phyloP scores from a whole-genome alignment of 1,140 invertebrate genomes.

The Listronotus oregonensis region DNA sequence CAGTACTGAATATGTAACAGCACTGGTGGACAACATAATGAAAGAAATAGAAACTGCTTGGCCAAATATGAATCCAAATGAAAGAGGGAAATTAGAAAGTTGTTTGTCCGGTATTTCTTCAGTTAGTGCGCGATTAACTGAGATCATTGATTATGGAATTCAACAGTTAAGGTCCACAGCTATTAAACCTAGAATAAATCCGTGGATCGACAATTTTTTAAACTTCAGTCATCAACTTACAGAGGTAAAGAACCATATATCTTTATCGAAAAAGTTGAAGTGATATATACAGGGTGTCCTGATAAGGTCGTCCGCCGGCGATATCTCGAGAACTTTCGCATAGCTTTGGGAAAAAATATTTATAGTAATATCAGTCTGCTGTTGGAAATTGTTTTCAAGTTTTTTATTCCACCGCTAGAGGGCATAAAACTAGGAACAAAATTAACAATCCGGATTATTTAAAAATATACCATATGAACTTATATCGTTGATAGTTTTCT shows the following conservation, averaged over 20 bases:
- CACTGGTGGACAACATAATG: conserved; percentile 73
- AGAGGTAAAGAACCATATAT: conserved; percentile 68
- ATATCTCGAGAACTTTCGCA: no score
- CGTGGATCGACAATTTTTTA: conserved; percentile 83
- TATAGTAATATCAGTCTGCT: no score
- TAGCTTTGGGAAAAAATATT: no score
- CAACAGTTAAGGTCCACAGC: conserved; percentile 81
- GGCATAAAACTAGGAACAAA: no score
- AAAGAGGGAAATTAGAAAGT: conserved; percentile 74
- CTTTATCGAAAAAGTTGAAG: conserved; percentile 8
- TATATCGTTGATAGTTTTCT: no score
- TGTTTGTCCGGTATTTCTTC: conserved; percentile 77
- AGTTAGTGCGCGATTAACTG: conserved; percentile 75
- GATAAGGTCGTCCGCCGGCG: no score
- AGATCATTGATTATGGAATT: conserved; percentile 83
- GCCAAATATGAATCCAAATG: conserved; percentile 65
- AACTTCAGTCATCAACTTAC: conserved; percentile 79
- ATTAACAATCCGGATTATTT: no score
- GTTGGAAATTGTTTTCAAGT: no score
- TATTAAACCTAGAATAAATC: conserved; percentile 85
- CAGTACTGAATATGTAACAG: conserved; percentile 87
- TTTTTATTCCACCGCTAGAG: no score
- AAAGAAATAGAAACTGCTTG: conserved; percentile 70
- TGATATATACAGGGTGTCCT: no score
- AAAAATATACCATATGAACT: no score